Percentiles rank a stretch among this genome's conserved stretches.
Conservation (phyloP, 2,888 invertebrate species). For the Cyaniris semiargus region DNA sequence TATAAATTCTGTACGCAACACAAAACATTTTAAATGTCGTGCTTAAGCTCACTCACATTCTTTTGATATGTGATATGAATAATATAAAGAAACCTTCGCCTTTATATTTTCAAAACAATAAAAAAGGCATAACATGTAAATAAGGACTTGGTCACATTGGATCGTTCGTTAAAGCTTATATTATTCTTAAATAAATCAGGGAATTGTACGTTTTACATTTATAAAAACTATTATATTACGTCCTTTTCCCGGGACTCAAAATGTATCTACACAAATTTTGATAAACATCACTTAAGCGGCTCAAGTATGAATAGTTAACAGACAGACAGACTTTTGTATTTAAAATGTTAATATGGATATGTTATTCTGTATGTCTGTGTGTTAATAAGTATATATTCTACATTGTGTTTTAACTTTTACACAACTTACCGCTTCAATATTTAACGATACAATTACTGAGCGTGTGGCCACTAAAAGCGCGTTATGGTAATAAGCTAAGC, state of each 20-base stretch:
- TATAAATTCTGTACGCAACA: conserved; percentile 10
- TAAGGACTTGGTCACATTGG: not conserved
- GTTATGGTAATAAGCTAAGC: conserved; percentile 40
- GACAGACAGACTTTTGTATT: no score
- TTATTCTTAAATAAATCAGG: no score
- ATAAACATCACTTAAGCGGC: no score
- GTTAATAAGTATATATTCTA: no score
- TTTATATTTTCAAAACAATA: conserved; percentile 2
- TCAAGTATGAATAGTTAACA: no score
- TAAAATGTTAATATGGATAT: no score
- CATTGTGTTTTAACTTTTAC: not conserved
- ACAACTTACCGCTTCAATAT: not conserved
- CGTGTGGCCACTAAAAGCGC: conserved; percentile 38
- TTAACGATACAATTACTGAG: conserved; percentile 65
- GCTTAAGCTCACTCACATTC: conserved; percentile 6
- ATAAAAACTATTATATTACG: no score
- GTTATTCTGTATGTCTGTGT: no score
- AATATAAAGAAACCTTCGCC: conserved; percentile 13
- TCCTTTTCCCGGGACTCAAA: no score
- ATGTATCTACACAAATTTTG: no score
- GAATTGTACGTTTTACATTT: no score
- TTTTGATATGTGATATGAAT: conserved; percentile 11
- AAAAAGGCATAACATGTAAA: not conserved
- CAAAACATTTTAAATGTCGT: conserved; percentile 1
- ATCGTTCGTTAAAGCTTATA: not conserved